Base-by-base conservation (phyloP, 2,888 invertebrate genomes). In the Drosophila colorata region DNA sequence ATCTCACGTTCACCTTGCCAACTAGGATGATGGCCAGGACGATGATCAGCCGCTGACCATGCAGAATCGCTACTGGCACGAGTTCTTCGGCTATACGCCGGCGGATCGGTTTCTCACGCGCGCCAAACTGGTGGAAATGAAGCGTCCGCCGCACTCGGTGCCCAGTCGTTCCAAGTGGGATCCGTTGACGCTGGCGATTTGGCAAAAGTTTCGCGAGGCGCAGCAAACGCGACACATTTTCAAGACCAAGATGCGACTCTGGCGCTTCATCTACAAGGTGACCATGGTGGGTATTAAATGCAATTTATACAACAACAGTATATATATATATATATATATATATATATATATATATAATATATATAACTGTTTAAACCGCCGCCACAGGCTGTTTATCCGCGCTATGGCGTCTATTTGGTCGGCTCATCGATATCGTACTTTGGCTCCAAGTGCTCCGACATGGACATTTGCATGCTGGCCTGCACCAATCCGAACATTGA, bases 381-480 rank as follows among this genome's bases (percentile, higher is more conserved):
- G 9, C 0, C 4, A 6, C 55, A 92, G 91, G 88, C 90, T 47
- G 74, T 87, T 5, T 91, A 90, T 78, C 95, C 95, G 14, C 95
- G 95, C 53, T 97, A 96, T 93, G 96, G 97, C 8, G 93, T 99
- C 53, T 98, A 97, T 93, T 95, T 99, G 91, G 99, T 99, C 72
- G 99, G 99, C 0, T 99, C 99, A 0, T 98, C 99, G 5, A 96
- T 99, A 95, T 98, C 97, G 61, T 98, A 98, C 31, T 98, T 99
- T 93, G 99, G 98, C 38, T 95, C 96, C 75, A 95, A 97, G 91
- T 95, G 94, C 76, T 98, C 98, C 74, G 99, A 99, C 93, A 96
- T 99, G 93, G 99, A 99, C 93, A 96, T 99, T 93, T 99, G 99
- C 92, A 95, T 99, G 88, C 93, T 98, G 87, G 95, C 97, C 74